Percentiles rank a stretch among this genome's conserved stretches.
phyloP scores from a whole-genome alignment of 2,888 invertebrate species.

The Pediacus dermestoides region DNA sequence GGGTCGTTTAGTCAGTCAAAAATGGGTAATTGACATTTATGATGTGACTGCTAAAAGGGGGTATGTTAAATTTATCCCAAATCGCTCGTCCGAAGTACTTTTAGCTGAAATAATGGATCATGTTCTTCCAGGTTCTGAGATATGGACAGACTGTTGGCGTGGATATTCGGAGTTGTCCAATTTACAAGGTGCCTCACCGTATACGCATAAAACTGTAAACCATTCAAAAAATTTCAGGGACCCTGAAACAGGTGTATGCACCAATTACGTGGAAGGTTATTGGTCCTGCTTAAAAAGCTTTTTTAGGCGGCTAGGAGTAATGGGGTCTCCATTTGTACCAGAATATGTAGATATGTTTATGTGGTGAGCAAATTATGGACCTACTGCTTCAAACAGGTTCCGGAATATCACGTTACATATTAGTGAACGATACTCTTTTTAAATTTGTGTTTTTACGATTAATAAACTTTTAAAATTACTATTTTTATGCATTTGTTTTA shows the following conservation, averaged over 20 bases:
- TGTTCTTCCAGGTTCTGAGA: slow-evolving; percentile 11
- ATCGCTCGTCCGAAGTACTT: slow-evolving; percentile 7
- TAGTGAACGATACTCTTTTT: no score
- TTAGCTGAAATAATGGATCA: slow-evolving; percentile 3
- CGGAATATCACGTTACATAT: no score
- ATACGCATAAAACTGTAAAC: slow-evolving; percentile 12
- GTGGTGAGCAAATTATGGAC: slow-evolving; percentile 11
- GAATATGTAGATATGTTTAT: slow-evolving; percentile 12
- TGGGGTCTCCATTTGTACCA: slow-evolving; percentile 9
- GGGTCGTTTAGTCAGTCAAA: slow-evolving; percentile 9
- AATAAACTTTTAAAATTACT: no score
- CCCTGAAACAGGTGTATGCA: slow-evolving; percentile 13
- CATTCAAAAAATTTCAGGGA: slow-evolving; percentile 10
- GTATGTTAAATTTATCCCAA: slow-evolving; percentile 1
- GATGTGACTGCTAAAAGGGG: slow-evolving; percentile 11
- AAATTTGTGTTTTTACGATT: no score
- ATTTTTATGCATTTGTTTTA: no score
- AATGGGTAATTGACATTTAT: slow-evolving; percentile 15
- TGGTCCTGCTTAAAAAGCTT: slow-evolving; percentile 12
- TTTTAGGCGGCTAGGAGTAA: slow-evolving; percentile 8
- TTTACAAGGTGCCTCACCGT: slow-evolving; percentile 12
- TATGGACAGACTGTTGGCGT: slow-evolving; percentile 15
- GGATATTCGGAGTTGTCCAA: slow-evolving; percentile 1
- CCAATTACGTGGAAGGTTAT: slow-evolving; percentile 14
- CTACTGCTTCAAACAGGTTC: no score